Conservation (phyloP, 2,888 invertebrate species). For the Rugalucina vietnamica region DNA sequence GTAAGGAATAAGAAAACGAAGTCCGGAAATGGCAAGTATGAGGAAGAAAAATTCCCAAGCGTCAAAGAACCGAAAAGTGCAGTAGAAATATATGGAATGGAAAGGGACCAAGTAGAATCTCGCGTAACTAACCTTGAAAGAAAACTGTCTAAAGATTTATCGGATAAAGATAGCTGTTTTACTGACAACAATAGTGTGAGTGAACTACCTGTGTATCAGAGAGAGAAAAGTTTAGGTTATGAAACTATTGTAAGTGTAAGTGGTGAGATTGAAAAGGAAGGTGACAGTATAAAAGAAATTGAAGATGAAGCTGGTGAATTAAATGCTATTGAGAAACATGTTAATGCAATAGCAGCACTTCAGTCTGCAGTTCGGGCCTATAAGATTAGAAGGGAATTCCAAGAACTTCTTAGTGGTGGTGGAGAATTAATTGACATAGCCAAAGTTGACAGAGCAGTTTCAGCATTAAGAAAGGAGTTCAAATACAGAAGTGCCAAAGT, state of each 20-base stretch:
- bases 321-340: slow-evolving; percentile 52
- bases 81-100: background rate
- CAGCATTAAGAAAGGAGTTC: slow-evolving; percentile 60
- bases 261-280: slow-evolving; percentile 57
- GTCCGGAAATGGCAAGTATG: background rate
- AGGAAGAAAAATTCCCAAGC: background rate
- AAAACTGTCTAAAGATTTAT: background rate
- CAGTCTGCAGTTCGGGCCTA: slow-evolving; percentile 57
- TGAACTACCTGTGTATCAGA: background rate
- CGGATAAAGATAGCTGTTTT: background rate
- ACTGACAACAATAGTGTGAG: background rate
- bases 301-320: slow-evolving; percentile 61
- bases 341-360: slow-evolving; percentile 50
- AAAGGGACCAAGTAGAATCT: background rate
- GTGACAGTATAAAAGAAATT: slow-evolving; percentile 55
- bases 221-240: slow-evolving; percentile 10
- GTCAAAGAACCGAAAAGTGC: background rate
- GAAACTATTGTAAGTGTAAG: slow-evolving; percentile 16
- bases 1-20: slow-evolving; percentile 17
- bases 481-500: slow-evolving; percentile 54
- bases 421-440: slow-evolving; percentile 55
- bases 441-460: slow-evolving; percentile 58
- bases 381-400: slow-evolving; percentile 53
- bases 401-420: slow-evolving; percentile 56
- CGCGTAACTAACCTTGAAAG: background rate